A percentile compares a stretch with the other conserved stretches of the same genome.
Conservation (phyloP, 2,113 vertebrate species). For the Syrmaticus mikado region DNA sequence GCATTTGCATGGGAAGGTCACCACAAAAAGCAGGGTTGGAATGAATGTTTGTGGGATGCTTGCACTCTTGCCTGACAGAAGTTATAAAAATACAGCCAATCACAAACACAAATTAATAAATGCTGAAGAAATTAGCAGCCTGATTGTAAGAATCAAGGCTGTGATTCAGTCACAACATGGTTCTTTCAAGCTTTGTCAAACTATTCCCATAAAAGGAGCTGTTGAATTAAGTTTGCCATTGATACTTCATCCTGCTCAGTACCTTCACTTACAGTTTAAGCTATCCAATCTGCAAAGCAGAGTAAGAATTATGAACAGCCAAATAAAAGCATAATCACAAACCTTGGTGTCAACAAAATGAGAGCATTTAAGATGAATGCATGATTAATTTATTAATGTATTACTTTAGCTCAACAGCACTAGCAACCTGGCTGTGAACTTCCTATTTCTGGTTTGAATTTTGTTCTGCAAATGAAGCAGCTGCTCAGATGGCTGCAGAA, state of each 20-base stretch:
- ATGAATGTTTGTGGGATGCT: not conserved
- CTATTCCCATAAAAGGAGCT: not conserved
- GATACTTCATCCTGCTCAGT: not conserved
- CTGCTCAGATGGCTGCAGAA: not conserved
- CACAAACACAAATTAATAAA: constrained; percentile 5
- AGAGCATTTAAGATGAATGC: not conserved
- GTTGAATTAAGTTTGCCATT: not conserved
- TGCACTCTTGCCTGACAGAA: not conserved
- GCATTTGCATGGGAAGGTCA: not conserved
- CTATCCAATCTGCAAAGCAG: not conserved
- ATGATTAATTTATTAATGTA: not conserved
- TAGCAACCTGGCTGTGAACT: not conserved
- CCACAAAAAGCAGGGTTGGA: not conserved
- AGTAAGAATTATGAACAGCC: not conserved
- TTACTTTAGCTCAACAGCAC: not conserved
- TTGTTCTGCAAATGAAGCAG: not conserved
- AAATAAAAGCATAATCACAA: not conserved
- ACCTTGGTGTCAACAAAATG: not conserved
- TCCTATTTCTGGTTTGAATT: constrained; percentile 28
- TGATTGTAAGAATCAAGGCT: not conserved
- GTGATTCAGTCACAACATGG: not conserved
- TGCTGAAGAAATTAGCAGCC: not conserved
- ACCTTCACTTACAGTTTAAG: not conserved
- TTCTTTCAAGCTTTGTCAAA: not conserved
- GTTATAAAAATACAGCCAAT: constrained; percentile 34